Evolutionary conservation across 2,888 invertebrate genomes (phyloP).

Genomic region (Chalcosyrphus nemorum): DNA sequence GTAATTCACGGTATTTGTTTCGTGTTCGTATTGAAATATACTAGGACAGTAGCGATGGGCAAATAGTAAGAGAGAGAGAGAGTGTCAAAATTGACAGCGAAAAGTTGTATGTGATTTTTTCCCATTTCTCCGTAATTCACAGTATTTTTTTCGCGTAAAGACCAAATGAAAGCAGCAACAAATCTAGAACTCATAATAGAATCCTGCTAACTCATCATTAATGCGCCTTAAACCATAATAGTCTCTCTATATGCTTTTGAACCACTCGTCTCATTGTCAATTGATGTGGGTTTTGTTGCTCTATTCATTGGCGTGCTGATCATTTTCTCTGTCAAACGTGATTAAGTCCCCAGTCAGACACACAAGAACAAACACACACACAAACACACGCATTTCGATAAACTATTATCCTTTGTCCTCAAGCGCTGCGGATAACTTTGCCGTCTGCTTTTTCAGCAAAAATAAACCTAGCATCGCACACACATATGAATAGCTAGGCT

Average conservation of each 20-base stretch:
- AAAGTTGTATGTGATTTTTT: too few relatives aligned
- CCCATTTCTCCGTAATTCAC: too few relatives aligned
- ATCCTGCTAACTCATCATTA: neutral
- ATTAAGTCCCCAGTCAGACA: slow-evolving; percentile 25
- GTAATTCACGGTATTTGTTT: too few relatives aligned
- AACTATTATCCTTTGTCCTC: slow-evolving; percentile 34
- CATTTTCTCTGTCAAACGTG: neutral
- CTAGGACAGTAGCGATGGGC: too few relatives aligned
- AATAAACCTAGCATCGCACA: neutral
- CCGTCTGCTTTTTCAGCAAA: neutral
- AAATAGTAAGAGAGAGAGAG: too few relatives aligned
- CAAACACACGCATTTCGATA: neutral
- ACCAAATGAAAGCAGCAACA: too few relatives aligned
- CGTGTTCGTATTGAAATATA: too few relatives aligned
- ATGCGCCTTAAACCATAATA: neutral
- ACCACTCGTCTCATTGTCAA: neutral
- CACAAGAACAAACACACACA: neutral
- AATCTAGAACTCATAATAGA: too few relatives aligned
- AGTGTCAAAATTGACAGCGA: too few relatives aligned
- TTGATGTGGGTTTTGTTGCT: neutral
- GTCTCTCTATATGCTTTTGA: neutral
- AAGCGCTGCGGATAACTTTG: neutral
- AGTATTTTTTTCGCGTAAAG: too few relatives aligned
- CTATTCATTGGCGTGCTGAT: neutral
- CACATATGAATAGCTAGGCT: neutral